Percentiles rank a stretch among this genome's conserved stretches.
phyloP scores from a whole-genome alignment of 2,113 vertebrate genomes.

The Leucopternis melanops region DNA sequence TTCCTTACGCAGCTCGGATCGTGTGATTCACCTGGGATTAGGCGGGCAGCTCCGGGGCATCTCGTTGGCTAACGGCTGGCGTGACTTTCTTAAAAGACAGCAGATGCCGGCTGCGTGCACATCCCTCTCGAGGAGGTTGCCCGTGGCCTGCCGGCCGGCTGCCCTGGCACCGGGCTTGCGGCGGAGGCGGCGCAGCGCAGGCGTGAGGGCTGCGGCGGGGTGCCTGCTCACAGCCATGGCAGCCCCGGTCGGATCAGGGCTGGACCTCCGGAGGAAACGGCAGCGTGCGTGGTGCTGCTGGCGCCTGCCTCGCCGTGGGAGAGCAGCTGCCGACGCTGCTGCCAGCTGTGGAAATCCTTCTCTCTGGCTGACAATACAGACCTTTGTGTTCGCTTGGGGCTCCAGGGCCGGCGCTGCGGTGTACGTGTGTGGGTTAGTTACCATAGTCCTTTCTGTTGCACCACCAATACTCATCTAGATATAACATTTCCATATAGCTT shows the following conservation, averaged over 20 bases:
- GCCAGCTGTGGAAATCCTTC: neutral
- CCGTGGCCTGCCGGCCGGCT: neutral
- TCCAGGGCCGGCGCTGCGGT: rapidly evolving
- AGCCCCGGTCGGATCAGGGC: rapidly evolving
- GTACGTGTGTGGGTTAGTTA: rapidly evolving
- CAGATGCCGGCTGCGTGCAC: rapidly evolving
- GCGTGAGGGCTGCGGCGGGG: rapidly evolving
- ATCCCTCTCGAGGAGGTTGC: neutral
- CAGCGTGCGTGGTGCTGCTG: neutral
- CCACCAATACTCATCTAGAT: neutral
- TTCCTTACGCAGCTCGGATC: neutral
- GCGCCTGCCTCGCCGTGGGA: neutral
- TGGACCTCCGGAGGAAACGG: rapidly evolving
- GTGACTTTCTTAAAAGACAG: neutral
- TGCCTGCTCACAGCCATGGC: rapidly evolving
- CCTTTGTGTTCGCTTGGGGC: neutral
- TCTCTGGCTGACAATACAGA: neutral
- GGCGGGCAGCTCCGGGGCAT: neutral
- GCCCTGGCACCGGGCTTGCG: neutral
- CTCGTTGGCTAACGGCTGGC: rapidly evolving
- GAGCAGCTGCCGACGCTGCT: neutral
- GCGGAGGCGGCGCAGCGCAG: rapidly evolving
- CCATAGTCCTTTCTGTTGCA: neutral
- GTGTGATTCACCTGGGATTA: neutral
- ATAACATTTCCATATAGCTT: rapidly evolving